Evolutionary conservation across 2,113 vertebrate genomes (phyloP).

Genomic region (Elephas maximus): DNA sequence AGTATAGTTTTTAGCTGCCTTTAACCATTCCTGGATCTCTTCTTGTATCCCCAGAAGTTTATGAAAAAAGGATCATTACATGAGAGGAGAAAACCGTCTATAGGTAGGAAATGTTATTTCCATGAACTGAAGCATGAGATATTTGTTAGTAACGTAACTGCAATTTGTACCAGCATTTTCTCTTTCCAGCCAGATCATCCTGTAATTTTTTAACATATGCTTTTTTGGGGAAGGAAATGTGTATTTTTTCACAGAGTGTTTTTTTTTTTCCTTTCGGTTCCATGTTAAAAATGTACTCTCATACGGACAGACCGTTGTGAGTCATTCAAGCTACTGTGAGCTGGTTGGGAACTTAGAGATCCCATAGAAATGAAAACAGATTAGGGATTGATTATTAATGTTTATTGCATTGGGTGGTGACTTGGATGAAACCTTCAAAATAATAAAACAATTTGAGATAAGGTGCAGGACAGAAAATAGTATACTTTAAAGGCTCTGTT

Average conservation of each 20-base stretch:
- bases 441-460: conserved; percentile 56
- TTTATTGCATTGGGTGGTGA: conserved; percentile 60
- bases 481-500: not conserved
- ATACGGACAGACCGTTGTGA: conserved; percentile 51
- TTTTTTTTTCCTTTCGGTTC: not conserved
- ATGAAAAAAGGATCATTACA: conserved; percentile 38
- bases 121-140: not conserved
- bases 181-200: conserved; percentile 46
- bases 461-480: conserved; percentile 5
- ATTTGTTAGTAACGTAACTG: conserved; percentile 48
- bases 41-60: conserved; percentile 11
- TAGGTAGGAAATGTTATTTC: conserved; percentile 47
- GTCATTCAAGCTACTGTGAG: conserved; percentile 48
- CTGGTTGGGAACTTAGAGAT: conserved; percentile 65
- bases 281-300: conserved; percentile 64
- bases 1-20: not conserved
- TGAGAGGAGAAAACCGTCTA: conserved; percentile 3
- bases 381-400: conserved; percentile 60
- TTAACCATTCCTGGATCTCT: conserved; percentile 35
- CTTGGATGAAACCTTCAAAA: conserved; percentile 55
- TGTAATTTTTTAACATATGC: conserved; percentile 49
- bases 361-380: conserved; percentile 64
- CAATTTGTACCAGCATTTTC: conserved; percentile 57
- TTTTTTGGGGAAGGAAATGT: conserved; percentile 21
- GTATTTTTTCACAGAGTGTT: not conserved